phyloP scores from a whole-genome alignment of 2,113 vertebrate genomes.

The Serinus canaria region DNA sequence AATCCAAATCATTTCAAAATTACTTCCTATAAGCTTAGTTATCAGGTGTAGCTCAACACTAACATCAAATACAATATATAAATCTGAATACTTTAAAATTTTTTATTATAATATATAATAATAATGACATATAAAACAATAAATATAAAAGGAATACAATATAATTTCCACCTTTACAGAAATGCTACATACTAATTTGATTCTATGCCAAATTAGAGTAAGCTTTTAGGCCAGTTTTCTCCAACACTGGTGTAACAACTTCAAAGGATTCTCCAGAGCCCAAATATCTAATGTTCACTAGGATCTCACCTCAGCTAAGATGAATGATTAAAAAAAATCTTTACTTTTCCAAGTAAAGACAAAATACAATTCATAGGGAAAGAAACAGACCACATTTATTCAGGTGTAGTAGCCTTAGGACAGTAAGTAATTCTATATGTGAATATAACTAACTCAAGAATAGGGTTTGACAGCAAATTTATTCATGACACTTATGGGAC shows the following conservation, averaged over 20 bases:
- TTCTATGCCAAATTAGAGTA: background rate
- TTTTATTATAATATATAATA: background rate
- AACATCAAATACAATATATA: background rate
- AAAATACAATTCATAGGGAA: background rate
- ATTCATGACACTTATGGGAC: background rate
- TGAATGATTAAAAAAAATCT: background rate
- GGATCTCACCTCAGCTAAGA: background rate
- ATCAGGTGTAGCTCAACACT: background rate
- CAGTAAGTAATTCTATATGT: background rate
- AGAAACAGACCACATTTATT: background rate
- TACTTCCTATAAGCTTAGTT: background rate
- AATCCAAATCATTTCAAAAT: background rate
- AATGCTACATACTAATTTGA: background rate
- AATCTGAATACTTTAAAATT: background rate
- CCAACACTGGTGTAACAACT: background rate
- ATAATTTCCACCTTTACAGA: background rate
- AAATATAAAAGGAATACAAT: accelerated
- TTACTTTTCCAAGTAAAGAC: background rate
- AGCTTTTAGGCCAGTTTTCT: background rate
- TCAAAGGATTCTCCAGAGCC: background rate
- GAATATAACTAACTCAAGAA: background rate
- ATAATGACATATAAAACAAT: background rate
- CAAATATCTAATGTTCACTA: background rate
- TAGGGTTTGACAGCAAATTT: background rate
- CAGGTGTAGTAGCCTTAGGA: background rate